Percentiles rank a stretch among this genome's conserved stretches.
phyloP scores from a whole-genome alignment of 2,113 vertebrate species.

The Suricata suricatta region DNA sequence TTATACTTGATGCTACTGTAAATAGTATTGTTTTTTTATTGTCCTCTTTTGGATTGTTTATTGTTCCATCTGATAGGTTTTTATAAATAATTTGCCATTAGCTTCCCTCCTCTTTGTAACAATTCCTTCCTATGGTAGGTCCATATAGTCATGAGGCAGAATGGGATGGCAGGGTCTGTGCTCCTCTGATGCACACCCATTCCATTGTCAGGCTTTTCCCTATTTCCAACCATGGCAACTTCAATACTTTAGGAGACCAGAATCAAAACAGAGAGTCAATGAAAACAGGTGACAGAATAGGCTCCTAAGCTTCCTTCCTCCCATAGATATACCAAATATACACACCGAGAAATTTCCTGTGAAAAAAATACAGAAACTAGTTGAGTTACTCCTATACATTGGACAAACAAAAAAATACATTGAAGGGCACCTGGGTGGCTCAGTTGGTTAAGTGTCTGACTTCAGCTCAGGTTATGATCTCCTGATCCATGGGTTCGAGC shows the following conservation, averaged over 20 bases:
- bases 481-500: too few species aligned
- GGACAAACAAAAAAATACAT: neutral
- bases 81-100: neutral
- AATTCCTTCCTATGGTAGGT: too few species aligned
- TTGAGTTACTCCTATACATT: too few species aligned
- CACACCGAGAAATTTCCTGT: neutral
- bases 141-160: neutral
- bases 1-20: neutral
- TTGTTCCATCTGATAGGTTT: neutral
- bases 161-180: too few species aligned
- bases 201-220: neutral
- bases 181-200: neutral
- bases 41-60: neutral
- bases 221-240: too few species aligned
- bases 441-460: too few species aligned
- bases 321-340: neutral
- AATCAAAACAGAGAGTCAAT: neutral
- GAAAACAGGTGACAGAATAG: neutral
- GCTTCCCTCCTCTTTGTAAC: neutral
- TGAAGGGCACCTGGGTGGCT: too few species aligned
- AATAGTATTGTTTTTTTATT: neutral
- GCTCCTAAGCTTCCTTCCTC: neutral
- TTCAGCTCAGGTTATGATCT: too few species aligned
- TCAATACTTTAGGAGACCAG: neutral
- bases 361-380: neutral